A percentile compares a stretch with the other conserved stretches of the same genome.
phyloP scores from a whole-genome alignment of 2,797 vertebrate species.

The Vultur gryphus region DNA sequence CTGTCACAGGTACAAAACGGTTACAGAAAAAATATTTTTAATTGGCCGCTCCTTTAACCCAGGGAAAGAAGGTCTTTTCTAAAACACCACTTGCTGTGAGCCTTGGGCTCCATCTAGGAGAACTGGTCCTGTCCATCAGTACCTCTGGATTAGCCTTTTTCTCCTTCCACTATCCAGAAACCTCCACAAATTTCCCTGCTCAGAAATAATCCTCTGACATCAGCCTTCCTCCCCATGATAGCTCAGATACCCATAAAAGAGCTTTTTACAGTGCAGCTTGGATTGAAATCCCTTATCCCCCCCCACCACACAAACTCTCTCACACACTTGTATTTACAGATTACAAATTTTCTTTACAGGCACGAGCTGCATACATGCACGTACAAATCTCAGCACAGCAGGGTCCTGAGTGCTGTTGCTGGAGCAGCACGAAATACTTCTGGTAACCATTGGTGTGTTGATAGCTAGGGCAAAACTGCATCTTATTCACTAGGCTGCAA shows the following conservation, averaged over 20 bases:
- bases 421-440: not conserved
- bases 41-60: not conserved
- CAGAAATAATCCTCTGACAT: not conserved
- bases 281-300: not conserved
- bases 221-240: not conserved
- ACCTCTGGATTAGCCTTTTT: not conserved
- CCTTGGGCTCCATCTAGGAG: not conserved
- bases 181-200: not conserved
- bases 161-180: not conserved
- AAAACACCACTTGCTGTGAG: not conserved
- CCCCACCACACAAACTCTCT: rapidly evolving
- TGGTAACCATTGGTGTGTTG: not conserved
- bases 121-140: not conserved
- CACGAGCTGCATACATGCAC: not conserved
- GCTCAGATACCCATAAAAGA: not conserved
- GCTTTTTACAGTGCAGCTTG: not conserved
- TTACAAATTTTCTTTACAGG: not conserved
- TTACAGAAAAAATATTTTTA: not conserved
- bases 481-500: not conserved
- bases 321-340: not conserved
- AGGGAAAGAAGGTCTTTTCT: not conserved
- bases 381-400: not conserved
- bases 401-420: not conserved
- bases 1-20: not conserved
- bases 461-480: not conserved